A percentile compares a stretch with the other conserved stretches of the same genome.
Evolutionary conservation across 2,113 vertebrate genomes (phyloP).

Genomic region (Myotis brandtii): DNA sequence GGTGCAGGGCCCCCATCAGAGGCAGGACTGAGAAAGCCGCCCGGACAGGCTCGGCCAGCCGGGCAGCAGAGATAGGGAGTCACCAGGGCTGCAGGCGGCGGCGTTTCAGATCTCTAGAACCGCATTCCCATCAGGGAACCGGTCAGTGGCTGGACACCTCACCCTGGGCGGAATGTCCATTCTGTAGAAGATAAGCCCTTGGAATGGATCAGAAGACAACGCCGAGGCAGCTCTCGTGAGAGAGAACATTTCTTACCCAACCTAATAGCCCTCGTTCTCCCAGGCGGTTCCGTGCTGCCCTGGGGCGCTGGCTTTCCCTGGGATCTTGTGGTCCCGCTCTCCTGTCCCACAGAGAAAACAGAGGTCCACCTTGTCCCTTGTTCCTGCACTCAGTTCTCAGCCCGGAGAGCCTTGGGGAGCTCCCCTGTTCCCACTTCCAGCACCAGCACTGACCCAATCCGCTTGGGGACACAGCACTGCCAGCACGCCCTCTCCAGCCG

Average conservation of each 20-base stretch:
- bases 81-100: background rate
- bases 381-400: background rate
- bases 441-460: background rate
- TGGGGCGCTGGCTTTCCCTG: background rate
- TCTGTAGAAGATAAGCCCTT: background rate
- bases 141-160: constrained; percentile 55
- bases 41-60: background rate
- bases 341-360: background rate
- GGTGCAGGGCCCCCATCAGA: background rate
- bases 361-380: background rate
- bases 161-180: constrained; percentile 68
- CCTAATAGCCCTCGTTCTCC: constrained; percentile 16
- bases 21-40: background rate
- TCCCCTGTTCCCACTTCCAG: background rate
- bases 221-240: constrained; percentile 3
- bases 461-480: background rate
- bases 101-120: background rate
- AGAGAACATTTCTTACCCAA: constrained; percentile 61
- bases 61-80: background rate
- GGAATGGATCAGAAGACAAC: constrained; percentile 50
- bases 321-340: background rate
- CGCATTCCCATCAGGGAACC: background rate
- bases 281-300: background rate
- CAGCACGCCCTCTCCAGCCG: background rate
- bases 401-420: background rate